Conservation (phyloP, 2,888 invertebrate genomes). For the Drosophila merina region DNA sequence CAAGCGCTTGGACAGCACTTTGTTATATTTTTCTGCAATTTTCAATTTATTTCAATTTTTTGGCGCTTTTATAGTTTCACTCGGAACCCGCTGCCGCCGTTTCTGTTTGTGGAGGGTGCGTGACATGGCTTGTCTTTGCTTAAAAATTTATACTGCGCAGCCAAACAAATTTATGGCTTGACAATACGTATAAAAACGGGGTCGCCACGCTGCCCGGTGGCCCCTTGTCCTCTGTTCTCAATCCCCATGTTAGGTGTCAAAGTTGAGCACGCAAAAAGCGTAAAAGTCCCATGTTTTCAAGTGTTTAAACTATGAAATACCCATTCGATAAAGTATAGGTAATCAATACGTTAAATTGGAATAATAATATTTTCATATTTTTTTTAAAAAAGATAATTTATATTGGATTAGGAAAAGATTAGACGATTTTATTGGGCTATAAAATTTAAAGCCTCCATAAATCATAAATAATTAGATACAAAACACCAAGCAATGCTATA, state of each 20-base stretch:
- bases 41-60: slow-evolving; percentile 76
- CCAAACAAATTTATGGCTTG: slow-evolving; percentile 74
- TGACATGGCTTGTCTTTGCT: slow-evolving; percentile 56
- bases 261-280: slow-evolving; percentile 34
- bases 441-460: background rate
- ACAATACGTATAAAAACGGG: slow-evolving; percentile 62
- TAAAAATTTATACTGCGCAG: slow-evolving; percentile 65
- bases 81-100: slow-evolving; percentile 21
- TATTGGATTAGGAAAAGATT: background rate
- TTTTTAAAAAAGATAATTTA: background rate
- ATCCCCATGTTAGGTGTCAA: slow-evolving; percentile 55
- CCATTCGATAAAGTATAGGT: background rate
- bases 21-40: slow-evolving; percentile 64
- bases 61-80: slow-evolving; percentile 59
- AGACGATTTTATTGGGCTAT: background rate
- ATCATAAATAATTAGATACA: background rate
- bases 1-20: slow-evolving; percentile 41
- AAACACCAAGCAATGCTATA: background rate
- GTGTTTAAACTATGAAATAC: slow-evolving; percentile 5
- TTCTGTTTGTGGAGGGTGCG: slow-evolving; percentile 44
- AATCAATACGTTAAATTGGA: background rate
- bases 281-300: slow-evolving; percentile 7
- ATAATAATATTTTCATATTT: background rate
- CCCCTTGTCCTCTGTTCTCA: slow-evolving; percentile 9
- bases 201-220: slow-evolving; percentile 33